phyloP scores from a whole-genome alignment of 2,113 vertebrate species.

The Castor canadensis region DNA sequence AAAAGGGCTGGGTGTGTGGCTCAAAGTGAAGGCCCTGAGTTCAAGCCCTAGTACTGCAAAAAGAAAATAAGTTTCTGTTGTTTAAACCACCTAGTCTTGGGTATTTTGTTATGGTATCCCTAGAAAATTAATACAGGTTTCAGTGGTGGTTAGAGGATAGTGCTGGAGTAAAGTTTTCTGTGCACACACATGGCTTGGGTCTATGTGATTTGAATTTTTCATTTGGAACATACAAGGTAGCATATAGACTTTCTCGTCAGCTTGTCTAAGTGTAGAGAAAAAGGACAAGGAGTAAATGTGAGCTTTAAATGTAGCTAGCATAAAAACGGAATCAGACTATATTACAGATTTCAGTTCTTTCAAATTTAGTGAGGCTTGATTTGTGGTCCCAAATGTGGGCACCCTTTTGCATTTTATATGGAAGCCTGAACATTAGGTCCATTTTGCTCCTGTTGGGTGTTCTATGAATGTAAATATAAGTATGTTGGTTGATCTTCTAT shows the following conservation, averaged over 20 bases:
- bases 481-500: too few species aligned
- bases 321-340: background rate
- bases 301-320: background rate
- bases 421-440: background rate
- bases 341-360: background rate
- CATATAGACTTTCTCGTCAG: background rate
- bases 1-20: too few species aligned
- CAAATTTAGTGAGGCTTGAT: background rate
- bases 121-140: background rate
- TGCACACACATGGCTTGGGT: background rate
- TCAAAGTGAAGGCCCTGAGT: too few species aligned
- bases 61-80: background rate
- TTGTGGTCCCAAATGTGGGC: background rate
- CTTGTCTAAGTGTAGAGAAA: background rate
- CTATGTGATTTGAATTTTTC: background rate
- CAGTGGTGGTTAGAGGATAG: background rate
- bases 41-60: too few species aligned
- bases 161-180: background rate
- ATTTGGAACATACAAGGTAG: background rate
- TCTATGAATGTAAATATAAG: too few species aligned
- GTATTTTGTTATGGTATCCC: background rate
- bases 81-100: background rate
- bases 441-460: background rate
- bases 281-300: background rate
- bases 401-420: background rate